Evolutionary conservation across 2,797 vertebrate genomes (phyloP).

Genomic region (Scolopax bukidnonensis): DNA sequence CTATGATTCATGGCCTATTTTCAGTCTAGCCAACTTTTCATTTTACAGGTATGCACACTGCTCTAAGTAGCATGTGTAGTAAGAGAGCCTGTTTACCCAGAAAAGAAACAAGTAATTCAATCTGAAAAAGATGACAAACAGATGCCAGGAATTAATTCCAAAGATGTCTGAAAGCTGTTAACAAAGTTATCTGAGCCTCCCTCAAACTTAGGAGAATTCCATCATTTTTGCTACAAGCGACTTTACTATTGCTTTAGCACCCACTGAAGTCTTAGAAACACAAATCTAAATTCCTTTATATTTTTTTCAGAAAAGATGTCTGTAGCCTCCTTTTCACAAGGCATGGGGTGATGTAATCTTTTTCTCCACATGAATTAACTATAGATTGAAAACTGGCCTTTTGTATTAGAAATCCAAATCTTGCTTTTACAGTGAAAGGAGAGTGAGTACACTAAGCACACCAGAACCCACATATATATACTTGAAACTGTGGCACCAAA

Average conservation of each 20-base stretch:
- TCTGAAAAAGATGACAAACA: not conserved
- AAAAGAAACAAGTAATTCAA: conserved; percentile 15
- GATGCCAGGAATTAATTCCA: not conserved
- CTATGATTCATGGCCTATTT: not conserved
- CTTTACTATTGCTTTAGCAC: not conserved
- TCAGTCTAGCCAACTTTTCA: not conserved
- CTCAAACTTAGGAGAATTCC: not conserved
- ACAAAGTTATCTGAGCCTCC: not conserved
- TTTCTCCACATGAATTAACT: not conserved
- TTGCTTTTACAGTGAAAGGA: not conserved
- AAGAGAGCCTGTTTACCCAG: not conserved
- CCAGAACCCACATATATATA: not conserved
- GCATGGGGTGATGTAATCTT: not conserved
- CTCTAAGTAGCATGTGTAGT: not conserved
- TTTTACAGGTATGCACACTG: not conserved
- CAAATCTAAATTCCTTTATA: not conserved
- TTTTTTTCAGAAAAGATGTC: not conserved
- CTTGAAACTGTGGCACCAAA: not conserved
- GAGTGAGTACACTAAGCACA: not conserved
- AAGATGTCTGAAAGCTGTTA: not conserved
- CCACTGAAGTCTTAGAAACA: not conserved
- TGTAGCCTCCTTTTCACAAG: not conserved
- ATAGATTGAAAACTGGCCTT: not conserved
- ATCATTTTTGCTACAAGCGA: not conserved
- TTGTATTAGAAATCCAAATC: not conserved